These are phyloP conservation scores for Enteromius argenteus DNA, from an alignment of 2,797 vertebrate genomes.

Conservation along the genomic window DNA sequence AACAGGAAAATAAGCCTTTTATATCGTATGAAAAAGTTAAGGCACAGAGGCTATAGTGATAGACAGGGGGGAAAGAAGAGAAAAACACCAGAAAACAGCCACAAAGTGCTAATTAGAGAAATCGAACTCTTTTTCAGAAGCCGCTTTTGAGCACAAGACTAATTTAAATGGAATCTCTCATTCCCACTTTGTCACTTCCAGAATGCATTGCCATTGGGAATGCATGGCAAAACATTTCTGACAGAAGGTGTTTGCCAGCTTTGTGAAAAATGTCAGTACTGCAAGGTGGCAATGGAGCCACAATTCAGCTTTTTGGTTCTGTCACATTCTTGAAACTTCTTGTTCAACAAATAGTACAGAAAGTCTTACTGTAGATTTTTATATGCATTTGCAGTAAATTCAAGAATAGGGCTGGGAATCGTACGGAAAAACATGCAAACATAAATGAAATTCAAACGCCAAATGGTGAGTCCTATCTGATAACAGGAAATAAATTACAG, in stretches of 20 bases:
- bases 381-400: background rate
- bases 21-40: conserved; percentile 23
- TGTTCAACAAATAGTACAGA: background rate
- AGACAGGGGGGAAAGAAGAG: background rate
- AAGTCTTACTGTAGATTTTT: background rate
- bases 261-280: background rate
- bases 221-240: background rate
- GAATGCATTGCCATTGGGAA: background rate
- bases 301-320: background rate
- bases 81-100: conserved; percentile 13
- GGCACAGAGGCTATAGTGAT: background rate
- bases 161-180: conserved; percentile 13
- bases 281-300: background rate
- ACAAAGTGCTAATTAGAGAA: conserved; percentile 49
- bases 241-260: conserved; percentile 15
- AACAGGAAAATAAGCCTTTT: conserved; percentile 11
- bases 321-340: background rate
- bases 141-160: background rate
- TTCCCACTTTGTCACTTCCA: conserved; percentile 18
- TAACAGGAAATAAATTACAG: background rate
- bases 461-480: background rate
- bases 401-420: background rate
- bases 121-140: background rate
- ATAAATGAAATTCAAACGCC: background rate
- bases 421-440: background rate